Base-by-base conservation (phyloP, 2,797 vertebrate genomes). In the Melopsittacus undulatus region DNA sequence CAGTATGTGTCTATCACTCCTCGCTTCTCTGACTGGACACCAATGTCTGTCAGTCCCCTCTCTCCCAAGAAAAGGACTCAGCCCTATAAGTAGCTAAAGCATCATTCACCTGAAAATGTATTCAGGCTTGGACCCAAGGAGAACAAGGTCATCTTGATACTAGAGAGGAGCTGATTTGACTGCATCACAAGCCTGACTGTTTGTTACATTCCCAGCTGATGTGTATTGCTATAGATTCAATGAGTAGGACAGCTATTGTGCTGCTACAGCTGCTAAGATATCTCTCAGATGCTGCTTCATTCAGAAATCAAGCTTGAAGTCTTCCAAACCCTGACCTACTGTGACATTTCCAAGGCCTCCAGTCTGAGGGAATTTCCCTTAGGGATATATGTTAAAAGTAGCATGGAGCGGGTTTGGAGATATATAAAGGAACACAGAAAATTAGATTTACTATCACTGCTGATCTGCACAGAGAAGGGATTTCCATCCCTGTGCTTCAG, bases 241-340 rank as follows among this genome's bases (percentile, higher is more conserved):
- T 83, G 78, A 87, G 30, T 42, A 46, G 64, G 64, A 92, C 82
- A 87, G 63, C 19, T 70, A n/a, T 46, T 63, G 63, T 92, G 74
- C 74, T 95, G 66, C 66, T 79, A 32, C 62, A 82, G 69, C 74
- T 91, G 63, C 54, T 54, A 30, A 73, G 27, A 46, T 48, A 17
- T 63, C 23, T 63, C 75, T 90, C 57, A 78, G 59, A 84, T 61
- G 43, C 8, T 68, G 24, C 30, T 94, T 92, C 73, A 49, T 94
- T 94, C 83, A 86, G 76, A 94, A 91, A 94, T 83, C 69, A 85
- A 34, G 29, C 29, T 26, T 80, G 59, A 88, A 52, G 26, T 40
- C 72, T 80, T 83, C 56, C 48, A 69, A 52, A 56, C 49, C 27
- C 66, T 89, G 56, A 90, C 54, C 78, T 84, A 17, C 72, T 64